Evolutionary conservation across 1,140 invertebrate genomes (phyloP).

Genomic region (Spodoptera frugiperda): DNA sequence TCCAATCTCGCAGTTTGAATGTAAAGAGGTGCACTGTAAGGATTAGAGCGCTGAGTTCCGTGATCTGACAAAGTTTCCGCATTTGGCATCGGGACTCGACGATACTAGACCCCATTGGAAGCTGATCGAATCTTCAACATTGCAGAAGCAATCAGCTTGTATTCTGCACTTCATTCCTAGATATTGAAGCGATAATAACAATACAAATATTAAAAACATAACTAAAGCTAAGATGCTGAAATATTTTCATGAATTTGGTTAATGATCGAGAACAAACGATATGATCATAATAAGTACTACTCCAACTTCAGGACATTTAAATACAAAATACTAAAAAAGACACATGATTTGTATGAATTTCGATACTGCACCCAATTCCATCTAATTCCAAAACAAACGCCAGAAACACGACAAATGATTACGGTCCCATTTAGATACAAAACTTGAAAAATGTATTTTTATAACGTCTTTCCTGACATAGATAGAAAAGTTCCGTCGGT

Average conservation of each 20-base stretch:
- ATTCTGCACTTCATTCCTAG: not conserved
- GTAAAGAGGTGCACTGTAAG: constrained; percentile 75
- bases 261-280: too few species aligned
- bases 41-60: constrained; percentile 64
- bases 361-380: not conserved
- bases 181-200: not conserved
- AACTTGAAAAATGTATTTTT: constrained; percentile 15
- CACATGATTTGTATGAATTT: too few species aligned
- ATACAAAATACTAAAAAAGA: too few species aligned
- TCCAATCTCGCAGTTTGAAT: constrained; percentile 75
- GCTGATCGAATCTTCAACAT: constrained; percentile 11
- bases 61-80: constrained; percentile 77
- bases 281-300: too few species aligned
- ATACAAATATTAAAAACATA: too few species aligned
- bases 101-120: not conserved
- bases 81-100: constrained; percentile 14
- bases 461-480: constrained; percentile 42
- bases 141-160: constrained; percentile 24
- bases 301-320: too few species aligned
- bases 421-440: not conserved
- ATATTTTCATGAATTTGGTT: too few species aligned
- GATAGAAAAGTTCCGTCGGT: constrained; percentile 50
- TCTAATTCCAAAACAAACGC: not conserved
- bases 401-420: not conserved
- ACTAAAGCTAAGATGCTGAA: too few species aligned